A percentile compares a stretch with the other conserved stretches of the same genome.
Evolutionary conservation across 1,140 invertebrate genomes (phyloP).

Genomic region (Zaprionus tsacasi): DNA sequence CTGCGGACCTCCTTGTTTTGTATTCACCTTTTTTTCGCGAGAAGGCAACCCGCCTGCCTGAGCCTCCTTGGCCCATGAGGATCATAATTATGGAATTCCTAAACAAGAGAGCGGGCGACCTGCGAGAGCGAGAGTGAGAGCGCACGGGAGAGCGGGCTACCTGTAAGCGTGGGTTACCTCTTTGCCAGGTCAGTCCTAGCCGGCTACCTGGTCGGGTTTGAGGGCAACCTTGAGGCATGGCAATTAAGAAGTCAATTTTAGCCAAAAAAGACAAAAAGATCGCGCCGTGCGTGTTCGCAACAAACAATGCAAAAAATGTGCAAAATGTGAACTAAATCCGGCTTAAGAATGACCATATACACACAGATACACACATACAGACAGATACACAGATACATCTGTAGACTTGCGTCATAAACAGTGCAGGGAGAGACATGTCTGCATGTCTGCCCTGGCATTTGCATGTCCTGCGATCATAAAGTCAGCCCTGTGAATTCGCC

Average conservation of each 20-base stretch:
- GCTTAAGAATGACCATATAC: constrained; percentile 61
- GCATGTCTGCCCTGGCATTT: background rate
- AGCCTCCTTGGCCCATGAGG: constrained; percentile 33
- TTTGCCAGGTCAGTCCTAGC: constrained; percentile 32
- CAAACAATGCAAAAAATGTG: constrained; percentile 77
- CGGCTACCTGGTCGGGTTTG: constrained; percentile 1
- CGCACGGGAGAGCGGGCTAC: constrained; percentile 39
- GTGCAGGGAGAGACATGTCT: no score
- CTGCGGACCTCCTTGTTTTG: constrained; percentile 42
- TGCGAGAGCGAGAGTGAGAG: constrained; percentile 2
- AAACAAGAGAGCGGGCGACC: constrained; percentile 53
- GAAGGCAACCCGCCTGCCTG: constrained; percentile 48
- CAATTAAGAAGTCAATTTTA: constrained; percentile 82
- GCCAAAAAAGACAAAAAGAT: constrained; percentile 63
- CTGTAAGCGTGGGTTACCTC: constrained; percentile 72
- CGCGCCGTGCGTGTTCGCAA: constrained; percentile 3
- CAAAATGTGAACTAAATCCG: constrained; percentile 76
- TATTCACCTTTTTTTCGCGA: constrained; percentile 61
- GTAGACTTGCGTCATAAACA: constrained; percentile 60
- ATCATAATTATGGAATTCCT: constrained; percentile 83
- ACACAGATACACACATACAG: constrained; percentile 13
- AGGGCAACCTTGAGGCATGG: constrained; percentile 53
- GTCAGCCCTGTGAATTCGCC: constrained; percentile 36
- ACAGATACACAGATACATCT: constrained; percentile 48
- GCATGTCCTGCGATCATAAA: constrained; percentile 8